These are phyloP conservation scores for Rhinopithecus roxellana DNA, from an alignment of 2,113 vertebrate species.

Conservation along the genomic window DNA sequence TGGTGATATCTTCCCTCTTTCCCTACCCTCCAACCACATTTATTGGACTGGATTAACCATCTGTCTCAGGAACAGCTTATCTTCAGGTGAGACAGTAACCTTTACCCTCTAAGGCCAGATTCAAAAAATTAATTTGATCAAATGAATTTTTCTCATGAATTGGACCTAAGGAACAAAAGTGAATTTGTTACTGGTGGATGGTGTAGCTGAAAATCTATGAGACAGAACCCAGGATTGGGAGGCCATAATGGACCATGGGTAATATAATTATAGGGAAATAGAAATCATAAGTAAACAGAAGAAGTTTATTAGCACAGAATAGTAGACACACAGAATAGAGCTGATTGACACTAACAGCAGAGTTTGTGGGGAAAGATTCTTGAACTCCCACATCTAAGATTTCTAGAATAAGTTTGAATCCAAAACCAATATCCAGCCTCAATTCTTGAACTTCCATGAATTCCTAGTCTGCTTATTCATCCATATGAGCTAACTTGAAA, in stretches of 20 bases:
- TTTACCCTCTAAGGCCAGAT: not conserved
- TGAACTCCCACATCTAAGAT: not conserved
- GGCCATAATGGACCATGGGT: not conserved
- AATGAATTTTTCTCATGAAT: not conserved
- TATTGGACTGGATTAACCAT: not conserved
- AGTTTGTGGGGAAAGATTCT: not conserved
- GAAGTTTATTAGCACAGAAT: not conserved
- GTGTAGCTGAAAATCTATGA: conserved; percentile 7
- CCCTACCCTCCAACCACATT: not conserved
- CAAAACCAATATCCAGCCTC: not conserved
- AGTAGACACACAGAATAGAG: not conserved
- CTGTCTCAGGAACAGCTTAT: not conserved
- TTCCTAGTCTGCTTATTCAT: not conserved
- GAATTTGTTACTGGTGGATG: not conserved
- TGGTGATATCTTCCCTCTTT: not conserved
- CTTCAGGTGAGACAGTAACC: not conserved
- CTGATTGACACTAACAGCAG: not conserved
- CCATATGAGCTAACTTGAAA: not conserved
- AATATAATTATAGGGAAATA: not conserved
- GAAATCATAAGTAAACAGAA: not conserved
- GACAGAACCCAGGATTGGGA: not conserved
- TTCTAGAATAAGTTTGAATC: not conserved
- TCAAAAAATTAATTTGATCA: not conserved
- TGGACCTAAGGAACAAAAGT: not conserved
- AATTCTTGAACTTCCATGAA: not conserved